Evolutionary conservation across 2,888 invertebrate species (phyloP), one percentile per base, ranked within the genome.

Genomic region (Liposcelis brunnea): DNA sequence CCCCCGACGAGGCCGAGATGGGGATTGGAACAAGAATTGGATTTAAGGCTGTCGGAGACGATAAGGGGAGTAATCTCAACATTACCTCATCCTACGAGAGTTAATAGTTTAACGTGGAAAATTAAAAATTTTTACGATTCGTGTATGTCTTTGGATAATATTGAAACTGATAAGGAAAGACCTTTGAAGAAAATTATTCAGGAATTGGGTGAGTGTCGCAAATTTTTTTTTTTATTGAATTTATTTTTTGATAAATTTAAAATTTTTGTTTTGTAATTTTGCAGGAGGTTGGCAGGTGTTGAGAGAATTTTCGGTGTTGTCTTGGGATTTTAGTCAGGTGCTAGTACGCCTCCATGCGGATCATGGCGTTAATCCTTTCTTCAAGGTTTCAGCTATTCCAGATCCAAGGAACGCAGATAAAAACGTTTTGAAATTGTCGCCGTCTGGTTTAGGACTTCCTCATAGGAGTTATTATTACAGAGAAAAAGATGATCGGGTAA

Each of bases 101-200:
- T 62, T n/a, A 63, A 61, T 43, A 55, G 59, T 3, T 60, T 72
- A 4, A 66, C 69, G 50, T 68, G 69, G 65, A 75, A 75, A 56
- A 54, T 74, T 51, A 72, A 71, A 53, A 61, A 67, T 50, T 68
- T 74, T 52, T 74, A 74, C 56, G 66, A 69, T 47, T 69, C 72
- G 1, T 74, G 74, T 52, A 61, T 70, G 59, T 62, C 66, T 8
- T 56, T 68, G 31, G 68, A 69, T 49, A 63, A 62, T 47, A 60
- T 71, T 26, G 66, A 68, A 52, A 56, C 61, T 16, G 69, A 70
- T 43, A 57, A 59, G 15, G 61, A 58, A 18, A 58, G 62, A 45
- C 65, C 65, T 1, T 56, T 71, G 37, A 57, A 54, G 26, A 61
- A 58, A 48, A 60, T 67, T 48, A 69, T 71, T 51, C 37, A 45